phyloP scores from a whole-genome alignment of 2,797 vertebrate genomes.

The Spinus olivaceus region DNA sequence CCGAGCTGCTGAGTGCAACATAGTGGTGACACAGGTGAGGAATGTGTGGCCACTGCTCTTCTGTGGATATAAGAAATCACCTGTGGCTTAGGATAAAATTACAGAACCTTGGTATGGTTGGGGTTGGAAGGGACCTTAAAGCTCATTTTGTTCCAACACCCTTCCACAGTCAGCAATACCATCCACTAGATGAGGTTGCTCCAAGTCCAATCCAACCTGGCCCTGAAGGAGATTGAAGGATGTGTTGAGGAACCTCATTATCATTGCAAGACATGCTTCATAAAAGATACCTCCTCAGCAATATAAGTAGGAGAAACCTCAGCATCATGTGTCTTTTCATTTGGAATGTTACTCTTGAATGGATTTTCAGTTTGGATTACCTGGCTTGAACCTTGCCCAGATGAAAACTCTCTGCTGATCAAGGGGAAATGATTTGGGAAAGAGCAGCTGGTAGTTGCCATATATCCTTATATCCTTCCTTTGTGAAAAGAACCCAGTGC shows the following conservation, averaged over 20 bases:
- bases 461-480: not conserved
- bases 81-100: not conserved
- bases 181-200: not conserved
- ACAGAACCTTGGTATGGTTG: no score
- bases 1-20: conserved; percentile 88
- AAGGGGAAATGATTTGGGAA: not conserved
- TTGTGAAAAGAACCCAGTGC: not conserved
- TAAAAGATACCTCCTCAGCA: not conserved
- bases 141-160: fast-evolving
- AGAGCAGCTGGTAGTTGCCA: not conserved
- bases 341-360: not conserved
- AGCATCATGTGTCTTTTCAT: not conserved
- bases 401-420: not conserved
- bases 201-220: no score
- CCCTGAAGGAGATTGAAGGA: not conserved
- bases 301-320: not conserved
- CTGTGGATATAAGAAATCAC: not conserved
- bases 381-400: not conserved
- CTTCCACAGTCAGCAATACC: not conserved
- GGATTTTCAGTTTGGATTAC: not conserved
- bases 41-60: not conserved
- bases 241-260: not conserved
- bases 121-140: not conserved
- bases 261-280: not conserved
- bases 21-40: conserved; percentile 94